phyloP scores from a whole-genome alignment of 2,797 vertebrate genomes.

The Gephyroberyx darwinii region DNA sequence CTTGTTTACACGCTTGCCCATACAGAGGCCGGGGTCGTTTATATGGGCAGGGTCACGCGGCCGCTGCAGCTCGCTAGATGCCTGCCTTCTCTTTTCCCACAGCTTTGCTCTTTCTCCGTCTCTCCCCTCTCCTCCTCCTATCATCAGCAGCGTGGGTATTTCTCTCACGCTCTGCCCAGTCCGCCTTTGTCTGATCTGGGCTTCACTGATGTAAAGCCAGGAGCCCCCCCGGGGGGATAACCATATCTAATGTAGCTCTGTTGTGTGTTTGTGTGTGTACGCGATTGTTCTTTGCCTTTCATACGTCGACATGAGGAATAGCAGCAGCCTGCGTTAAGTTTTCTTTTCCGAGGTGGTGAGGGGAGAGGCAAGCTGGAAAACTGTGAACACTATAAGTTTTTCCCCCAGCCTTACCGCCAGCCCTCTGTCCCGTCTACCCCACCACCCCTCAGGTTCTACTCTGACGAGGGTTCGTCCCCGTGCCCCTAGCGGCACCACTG shows the following conservation, averaged over 20 bases:
- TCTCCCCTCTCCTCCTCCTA: conserved; percentile 22
- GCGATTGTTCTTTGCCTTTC: conserved; percentile 30
- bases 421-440: not conserved
- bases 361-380: not conserved
- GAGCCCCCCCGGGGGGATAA: conserved; percentile 18
- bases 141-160: conserved; percentile 38
- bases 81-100: conserved; percentile 32
- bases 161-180: conserved; percentile 40
- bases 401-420: not conserved
- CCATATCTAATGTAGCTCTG: conserved; percentile 28
- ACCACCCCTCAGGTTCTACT: conserved; percentile 26
- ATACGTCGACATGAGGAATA: conserved; percentile 35
- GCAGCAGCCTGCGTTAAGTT: no score
- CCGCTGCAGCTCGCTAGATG: conserved; percentile 40
- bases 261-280: not conserved
- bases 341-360: no score
- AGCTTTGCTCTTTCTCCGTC: not conserved
- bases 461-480: conserved; percentile 25
- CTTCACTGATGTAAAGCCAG: conserved; percentile 45
- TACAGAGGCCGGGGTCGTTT: conserved; percentile 39
- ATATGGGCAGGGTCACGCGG: conserved; percentile 43
- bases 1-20: conserved; percentile 60
- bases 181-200: conserved; percentile 49
- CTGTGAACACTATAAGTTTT: not conserved
- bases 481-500: conserved; percentile 14